These are phyloP conservation scores for Galagoides demidoff DNA, from an alignment of 2,797 vertebrate genomes.

Conservation along the genomic window DNA sequence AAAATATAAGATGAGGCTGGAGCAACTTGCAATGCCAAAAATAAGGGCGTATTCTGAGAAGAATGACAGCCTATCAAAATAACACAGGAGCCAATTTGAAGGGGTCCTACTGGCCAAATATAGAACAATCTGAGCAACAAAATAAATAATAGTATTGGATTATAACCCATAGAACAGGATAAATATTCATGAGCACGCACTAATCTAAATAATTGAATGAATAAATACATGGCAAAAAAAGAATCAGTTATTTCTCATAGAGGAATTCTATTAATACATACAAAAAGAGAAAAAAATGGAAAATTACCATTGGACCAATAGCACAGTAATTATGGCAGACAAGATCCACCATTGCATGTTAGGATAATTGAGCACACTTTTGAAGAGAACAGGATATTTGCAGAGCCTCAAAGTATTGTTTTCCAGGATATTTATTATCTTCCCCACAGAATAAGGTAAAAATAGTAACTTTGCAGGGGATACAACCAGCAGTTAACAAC, in stretches of 20 bases:
- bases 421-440: background rate
- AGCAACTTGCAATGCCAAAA: background rate
- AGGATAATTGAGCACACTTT: background rate
- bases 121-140: background rate
- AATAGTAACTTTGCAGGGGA: background rate
- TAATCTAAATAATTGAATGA: background rate
- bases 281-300: background rate
- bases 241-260: background rate
- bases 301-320: background rate
- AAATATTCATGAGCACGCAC: background rate
- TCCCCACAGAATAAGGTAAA: background rate
- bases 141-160: background rate
- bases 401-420: background rate
- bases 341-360: background rate
- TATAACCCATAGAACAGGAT: background rate
- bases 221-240: background rate
- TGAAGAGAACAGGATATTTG: background rate
- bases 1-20: background rate
- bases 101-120: background rate
- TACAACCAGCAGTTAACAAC: background rate
- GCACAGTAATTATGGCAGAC: background rate
- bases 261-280: background rate
- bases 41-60: background rate
- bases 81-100: background rate
- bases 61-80: accelerated